phyloP scores from a whole-genome alignment of 2,888 invertebrate genomes.

The Mythimna loreyi region DNA sequence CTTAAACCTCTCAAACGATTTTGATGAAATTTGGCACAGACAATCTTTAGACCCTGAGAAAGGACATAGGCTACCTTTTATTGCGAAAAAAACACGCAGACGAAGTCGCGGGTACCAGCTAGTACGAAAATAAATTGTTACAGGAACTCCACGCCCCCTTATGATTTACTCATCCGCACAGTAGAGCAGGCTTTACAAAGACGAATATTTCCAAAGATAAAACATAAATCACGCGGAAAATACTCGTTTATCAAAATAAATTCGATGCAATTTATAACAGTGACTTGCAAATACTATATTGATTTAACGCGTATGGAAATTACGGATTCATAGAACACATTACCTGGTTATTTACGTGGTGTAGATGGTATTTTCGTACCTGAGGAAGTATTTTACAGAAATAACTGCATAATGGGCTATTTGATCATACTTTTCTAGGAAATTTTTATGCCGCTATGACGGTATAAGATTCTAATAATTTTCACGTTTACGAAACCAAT shows the following conservation, averaged over 20 bases:
- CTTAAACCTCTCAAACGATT: too few species aligned
- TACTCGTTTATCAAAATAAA: constrained; percentile 66
- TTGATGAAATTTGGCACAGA: too few species aligned
- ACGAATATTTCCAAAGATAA: constrained; percentile 58
- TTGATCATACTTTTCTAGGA: constrained; percentile 23
- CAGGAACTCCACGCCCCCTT: constrained; percentile 25
- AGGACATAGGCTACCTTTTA: too few species aligned
- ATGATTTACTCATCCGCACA: constrained; percentile 39
- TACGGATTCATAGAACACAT: constrained; percentile 48
- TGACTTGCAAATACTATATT: constrained; percentile 68
- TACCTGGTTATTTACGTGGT: constrained; percentile 16
- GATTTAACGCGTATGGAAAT: constrained; percentile 60
- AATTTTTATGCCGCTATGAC: background rate
- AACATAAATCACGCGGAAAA: constrained; percentile 60
- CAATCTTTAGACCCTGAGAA: too few species aligned
- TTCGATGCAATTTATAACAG: constrained; percentile 69
- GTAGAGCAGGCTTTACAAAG: constrained; percentile 40
- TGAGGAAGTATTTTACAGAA: constrained; percentile 32
- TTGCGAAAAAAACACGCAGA: too few species aligned
- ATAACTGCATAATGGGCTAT: constrained; percentile 31
- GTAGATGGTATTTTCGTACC: constrained; percentile 44
- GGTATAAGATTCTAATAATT: background rate
- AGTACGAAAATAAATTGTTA: constrained; percentile 21
- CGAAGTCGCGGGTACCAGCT: too few species aligned
- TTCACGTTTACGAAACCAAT: background rate